Conservation (phyloP, 2,113 vertebrate genomes). For the Struthidea cinerea region DNA sequence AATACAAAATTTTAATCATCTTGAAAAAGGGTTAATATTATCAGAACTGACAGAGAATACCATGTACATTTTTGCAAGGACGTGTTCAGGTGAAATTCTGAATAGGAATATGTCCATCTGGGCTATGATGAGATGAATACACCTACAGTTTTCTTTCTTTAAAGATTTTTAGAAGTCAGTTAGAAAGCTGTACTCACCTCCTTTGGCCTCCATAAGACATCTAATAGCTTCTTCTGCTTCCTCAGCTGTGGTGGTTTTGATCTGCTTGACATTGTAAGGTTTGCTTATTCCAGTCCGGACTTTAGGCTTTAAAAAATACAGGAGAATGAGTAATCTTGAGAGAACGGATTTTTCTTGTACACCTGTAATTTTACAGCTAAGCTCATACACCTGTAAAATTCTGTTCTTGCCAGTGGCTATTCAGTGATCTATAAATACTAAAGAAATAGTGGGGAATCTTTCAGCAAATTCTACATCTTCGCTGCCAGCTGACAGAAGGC, state of each 20-base stretch:
- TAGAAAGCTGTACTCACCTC: conserved; percentile 59
- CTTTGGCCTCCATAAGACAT: conserved; percentile 75
- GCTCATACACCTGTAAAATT: not conserved
- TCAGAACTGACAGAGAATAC: not conserved
- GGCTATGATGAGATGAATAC: not conserved
- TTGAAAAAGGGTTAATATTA: not conserved
- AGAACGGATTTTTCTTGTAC: not conserved
- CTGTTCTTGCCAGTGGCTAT: not conserved
- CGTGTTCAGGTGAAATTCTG: not conserved
- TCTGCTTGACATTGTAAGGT: conserved; percentile 80
- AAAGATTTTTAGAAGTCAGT: not conserved
- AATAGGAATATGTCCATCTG: not conserved
- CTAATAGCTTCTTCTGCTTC: conserved; percentile 80
- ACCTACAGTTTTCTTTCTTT: not conserved
- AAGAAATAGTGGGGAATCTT: not conserved
- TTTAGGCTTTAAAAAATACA: conserved; percentile 66
- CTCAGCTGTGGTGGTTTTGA: conserved; percentile 77
- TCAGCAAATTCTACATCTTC: not conserved
- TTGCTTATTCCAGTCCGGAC: conserved; percentile 81
- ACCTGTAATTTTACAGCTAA: not conserved
- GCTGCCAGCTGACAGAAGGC: not conserved
- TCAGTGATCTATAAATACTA: not conserved
- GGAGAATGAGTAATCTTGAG: not conserved
- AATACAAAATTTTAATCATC: not conserved
- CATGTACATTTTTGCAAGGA: not conserved